These are phyloP conservation scores for Lasius fuliginosus DNA, from an alignment of 2,888 invertebrate genomes.

Conservation along the genomic window DNA sequence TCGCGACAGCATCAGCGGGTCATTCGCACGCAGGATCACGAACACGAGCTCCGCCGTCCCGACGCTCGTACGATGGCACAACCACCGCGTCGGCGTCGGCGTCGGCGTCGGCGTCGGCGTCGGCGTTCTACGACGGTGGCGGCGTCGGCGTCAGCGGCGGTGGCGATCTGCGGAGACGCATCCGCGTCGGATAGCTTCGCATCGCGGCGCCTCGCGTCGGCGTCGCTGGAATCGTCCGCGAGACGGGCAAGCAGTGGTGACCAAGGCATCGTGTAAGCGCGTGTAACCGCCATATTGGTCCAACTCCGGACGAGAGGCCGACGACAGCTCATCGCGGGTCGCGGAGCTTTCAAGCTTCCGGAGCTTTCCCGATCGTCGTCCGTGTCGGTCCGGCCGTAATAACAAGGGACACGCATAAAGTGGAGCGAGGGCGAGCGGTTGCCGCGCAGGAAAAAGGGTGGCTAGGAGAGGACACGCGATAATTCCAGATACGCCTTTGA, in stretches of 20 bases:
- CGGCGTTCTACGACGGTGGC: slow-evolving; percentile 62
- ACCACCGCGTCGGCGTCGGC: slow-evolving; percentile 59
- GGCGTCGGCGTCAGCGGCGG: slow-evolving; percentile 63
- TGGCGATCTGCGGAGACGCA: slow-evolving; percentile 68
- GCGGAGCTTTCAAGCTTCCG: slow-evolving; percentile 52
- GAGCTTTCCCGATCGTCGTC: slow-evolving; percentile 49
- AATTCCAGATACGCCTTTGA: slow-evolving; percentile 65
- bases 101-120: slow-evolving; percentile 63
- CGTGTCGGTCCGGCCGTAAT: slow-evolving; percentile 79
- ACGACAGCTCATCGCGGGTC: slow-evolving; percentile 57
- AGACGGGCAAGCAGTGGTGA: slow-evolving; percentile 78
- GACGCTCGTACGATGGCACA: slow-evolving; percentile 65
- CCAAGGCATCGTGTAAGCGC: slow-evolving; percentile 78
- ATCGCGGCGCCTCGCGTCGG: slow-evolving; percentile 82
- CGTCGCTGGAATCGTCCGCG: slow-evolving; percentile 79
- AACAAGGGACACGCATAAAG: slow-evolving; percentile 71
- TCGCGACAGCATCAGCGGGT: slow-evolving; percentile 58
- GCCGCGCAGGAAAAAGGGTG: slow-evolving; percentile 70
- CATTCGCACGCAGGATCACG: slow-evolving; percentile 70
- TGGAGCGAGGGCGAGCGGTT: slow-evolving; percentile 39
- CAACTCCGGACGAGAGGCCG: slow-evolving; percentile 63
- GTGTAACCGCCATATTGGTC: slow-evolving; percentile 82
- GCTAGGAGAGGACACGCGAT: slow-evolving; percentile 47
- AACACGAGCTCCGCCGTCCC: slow-evolving; percentile 31
- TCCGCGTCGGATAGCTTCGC: slow-evolving; percentile 80